Base-by-base conservation (phyloP, 2,797 vertebrate species). In the Antrozous pallidus region DNA sequence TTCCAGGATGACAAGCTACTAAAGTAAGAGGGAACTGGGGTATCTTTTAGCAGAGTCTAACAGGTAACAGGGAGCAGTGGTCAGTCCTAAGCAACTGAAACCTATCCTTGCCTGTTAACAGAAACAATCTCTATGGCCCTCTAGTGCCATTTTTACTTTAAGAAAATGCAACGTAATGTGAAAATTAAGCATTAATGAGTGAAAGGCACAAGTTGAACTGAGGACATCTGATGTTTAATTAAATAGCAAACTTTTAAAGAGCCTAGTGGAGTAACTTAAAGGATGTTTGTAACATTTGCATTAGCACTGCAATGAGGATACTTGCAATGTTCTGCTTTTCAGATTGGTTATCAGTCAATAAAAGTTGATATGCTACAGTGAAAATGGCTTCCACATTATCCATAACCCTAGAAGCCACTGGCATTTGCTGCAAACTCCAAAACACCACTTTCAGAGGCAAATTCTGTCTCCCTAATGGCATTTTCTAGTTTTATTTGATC, bases 401-500 rank as follows among this genome's bases (percentile, higher is more conserved):
- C 86, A 86, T 70, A 84, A 94, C 90, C 77, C 58, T 88, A 31
- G 58, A 97, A 93, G 71, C 94, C 84, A 40, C 2, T 78, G 77
- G 42, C 75, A 96, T 97, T 95, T 92, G 31, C 18, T 92, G 93
- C 81, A 84, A 10, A 47, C 36, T 97, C 97, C 73, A 85, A 75
- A 97, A 86, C 74, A 73, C 49, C 79, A 94, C 73, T 56, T 98
- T 95, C 95, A 93, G 74, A 90, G 95, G 92, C 54, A 36, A 95
- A 96, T 97, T 96, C 85, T 95, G 71, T 96, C 96, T 70, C 91
- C 82, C 94, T 92, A 93, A 96, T 97, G 97, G 92, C 97, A 94
- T 98, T 98, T 97, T 94, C 96, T 97, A 95, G 78, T 97, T 98
- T 97, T 98, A 98, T 98, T 98, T 97, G 95, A 98, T 98, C 97